Conservation (phyloP, 35 echinoderm and acorn worm genomes). For the Diadema setosum region DNA sequence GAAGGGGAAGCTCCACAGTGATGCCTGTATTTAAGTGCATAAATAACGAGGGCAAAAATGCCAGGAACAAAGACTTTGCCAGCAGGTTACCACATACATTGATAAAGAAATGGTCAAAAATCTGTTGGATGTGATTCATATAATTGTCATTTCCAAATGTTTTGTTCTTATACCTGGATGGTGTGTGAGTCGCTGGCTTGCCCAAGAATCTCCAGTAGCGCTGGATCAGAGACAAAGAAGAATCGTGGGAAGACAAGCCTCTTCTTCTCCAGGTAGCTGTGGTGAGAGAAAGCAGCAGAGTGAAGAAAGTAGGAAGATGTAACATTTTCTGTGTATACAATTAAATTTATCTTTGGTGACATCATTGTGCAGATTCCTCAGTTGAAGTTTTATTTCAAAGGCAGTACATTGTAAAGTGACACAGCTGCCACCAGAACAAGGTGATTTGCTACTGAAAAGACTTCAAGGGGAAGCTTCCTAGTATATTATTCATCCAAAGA, state of each 20-base stretch:
- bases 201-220: constrained; percentile 93
- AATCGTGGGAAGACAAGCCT: constrained; percentile 90
- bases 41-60: no score
- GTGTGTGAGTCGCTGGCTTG: constrained; percentile 97
- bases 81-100: no score
- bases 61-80: no score
- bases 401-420: background rate
- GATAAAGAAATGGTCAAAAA: no score
- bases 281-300: background rate
- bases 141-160: no score
- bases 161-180: constrained; percentile 90
- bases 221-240: constrained; percentile 99
- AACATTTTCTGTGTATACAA: background rate
- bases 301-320: background rate
- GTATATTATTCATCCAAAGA: no score
- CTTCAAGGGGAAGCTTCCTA: no score
- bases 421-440: background rate
- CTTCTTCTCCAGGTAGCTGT: constrained; percentile 97
- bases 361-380: background rate
- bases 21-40: no score
- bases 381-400: background rate
- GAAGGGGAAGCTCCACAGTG: no score
- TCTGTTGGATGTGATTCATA: no score
- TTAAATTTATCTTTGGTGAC: background rate
- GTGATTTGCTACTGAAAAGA: no score